Base-by-base conservation (phyloP, 2,888 invertebrate genomes). In the Dolomedes plantarius region DNA sequence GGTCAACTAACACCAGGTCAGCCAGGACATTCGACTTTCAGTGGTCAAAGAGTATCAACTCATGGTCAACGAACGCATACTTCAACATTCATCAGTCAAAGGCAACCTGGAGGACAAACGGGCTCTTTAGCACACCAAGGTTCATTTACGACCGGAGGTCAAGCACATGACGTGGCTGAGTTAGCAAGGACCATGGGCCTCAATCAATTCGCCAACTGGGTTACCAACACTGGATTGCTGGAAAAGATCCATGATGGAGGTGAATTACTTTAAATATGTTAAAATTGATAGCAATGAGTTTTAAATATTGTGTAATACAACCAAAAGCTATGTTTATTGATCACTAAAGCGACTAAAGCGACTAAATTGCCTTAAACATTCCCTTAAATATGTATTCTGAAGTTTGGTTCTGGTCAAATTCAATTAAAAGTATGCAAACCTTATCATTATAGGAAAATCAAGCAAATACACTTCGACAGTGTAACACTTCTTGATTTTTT, bases 181-280 rank as follows among this genome's bases (percentile, higher is more conserved):
- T 56, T 88, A 13, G 87, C 87, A 11, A 69, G 46, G 23, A 68
- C 75, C 19, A 87, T 89, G 86, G 87, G 87, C 39, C 65, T 88
- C 29, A 85, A 86, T 65, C 69, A 78, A 31, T 89, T 89, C 36
- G 79, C 87, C 0, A 74, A 81, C 39, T 88, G 87, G 87, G 56
- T 89, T 9, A 83, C 77, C 5, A 82, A 88, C 62, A 81, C 88
- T 0, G 89, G 88, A 31, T 56, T 88, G 16, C 56, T 86, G 11
- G 79, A 87, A 46, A 79, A 79, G 19, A 39, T 87, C 13, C 87
- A 87, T 23, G 87, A 87, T 69, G 87, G 87, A 74, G 81, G 87
- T 87, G 46, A 74, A 36, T 68, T n/a, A n/a, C n/a, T n/a, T 36
- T n/a, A 5, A 29, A 23, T n/a, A n/a, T n/a, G n/a, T 36, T 39